Evolutionary conservation across 2,888 invertebrate species (phyloP).

Genomic region (Tribolium freemani): DNA sequence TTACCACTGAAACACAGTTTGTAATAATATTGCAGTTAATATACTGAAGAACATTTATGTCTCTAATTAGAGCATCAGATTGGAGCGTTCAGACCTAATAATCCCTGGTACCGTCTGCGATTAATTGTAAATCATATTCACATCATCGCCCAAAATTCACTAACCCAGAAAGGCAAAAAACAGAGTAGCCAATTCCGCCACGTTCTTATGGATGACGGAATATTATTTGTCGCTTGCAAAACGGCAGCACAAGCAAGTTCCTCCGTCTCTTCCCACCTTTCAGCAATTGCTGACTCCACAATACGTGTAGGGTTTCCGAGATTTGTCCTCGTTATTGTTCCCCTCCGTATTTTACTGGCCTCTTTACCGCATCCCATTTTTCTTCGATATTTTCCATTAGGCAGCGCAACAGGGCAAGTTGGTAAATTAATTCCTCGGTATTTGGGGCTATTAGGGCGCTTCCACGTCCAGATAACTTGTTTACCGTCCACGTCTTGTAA

Average conservation of each 20-base stretch:
- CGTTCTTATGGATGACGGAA: slow-evolving; percentile 45
- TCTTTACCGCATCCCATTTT: slow-evolving; percentile 27
- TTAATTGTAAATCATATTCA: not conserved
- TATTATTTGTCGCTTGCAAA: slow-evolving; percentile 49
- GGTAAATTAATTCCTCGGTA: slow-evolving; percentile 14
- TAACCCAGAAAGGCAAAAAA: not conserved
- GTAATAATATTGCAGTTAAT: not conserved
- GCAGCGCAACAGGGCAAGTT: slow-evolving; percentile 11
- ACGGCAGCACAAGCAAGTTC: slow-evolving; percentile 41
- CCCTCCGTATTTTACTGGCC: slow-evolving; percentile 33
- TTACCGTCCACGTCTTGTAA: slow-evolving; percentile 26
- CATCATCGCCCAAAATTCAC: not conserved
- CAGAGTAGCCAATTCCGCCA: not conserved
- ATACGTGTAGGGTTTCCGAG: slow-evolving; percentile 45
- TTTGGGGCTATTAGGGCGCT: slow-evolving; percentile 2
- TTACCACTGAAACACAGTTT: not conserved
- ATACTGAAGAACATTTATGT: not conserved
- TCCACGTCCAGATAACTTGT: slow-evolving; percentile 23
- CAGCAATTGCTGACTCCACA: slow-evolving; percentile 44
- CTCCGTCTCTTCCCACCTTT: not conserved
- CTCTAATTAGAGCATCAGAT: not conserved
- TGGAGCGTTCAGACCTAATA: not conserved
- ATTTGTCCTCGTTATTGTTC: slow-evolving; percentile 43
- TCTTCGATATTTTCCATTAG: slow-evolving; percentile 19
- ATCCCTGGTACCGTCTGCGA: not conserved